phyloP scores from a whole-genome alignment of 1,140 invertebrate species.

The Cydia pomonella region DNA sequence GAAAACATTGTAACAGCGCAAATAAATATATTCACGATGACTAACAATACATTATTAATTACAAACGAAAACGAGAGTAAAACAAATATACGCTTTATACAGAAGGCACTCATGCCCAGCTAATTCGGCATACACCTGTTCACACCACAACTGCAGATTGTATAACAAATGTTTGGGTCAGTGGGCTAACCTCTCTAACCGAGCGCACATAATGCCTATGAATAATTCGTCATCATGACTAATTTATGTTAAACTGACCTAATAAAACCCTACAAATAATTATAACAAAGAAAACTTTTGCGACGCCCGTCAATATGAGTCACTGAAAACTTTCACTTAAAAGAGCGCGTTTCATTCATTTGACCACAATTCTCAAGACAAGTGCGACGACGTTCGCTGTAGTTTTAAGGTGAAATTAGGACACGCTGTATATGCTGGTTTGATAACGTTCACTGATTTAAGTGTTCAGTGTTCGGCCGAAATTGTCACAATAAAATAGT shows the following conservation, averaged over 20 bases:
- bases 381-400: constrained; percentile 16
- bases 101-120: constrained; percentile 1
- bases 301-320: constrained; percentile 46
- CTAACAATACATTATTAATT: neutral
- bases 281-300: constrained; percentile 40
- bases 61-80: constrained; percentile 7
- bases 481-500: constrained; percentile 35
- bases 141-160: constrained; percentile 2
- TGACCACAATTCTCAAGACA: constrained; percentile 31
- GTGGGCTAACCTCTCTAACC: neutral
- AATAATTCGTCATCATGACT: constrained; percentile 44
- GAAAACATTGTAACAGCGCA: neutral
- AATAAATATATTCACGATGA: neutral
- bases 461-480: constrained; percentile 10
- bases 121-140: constrained; percentile 6
- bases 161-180: constrained; percentile 15
- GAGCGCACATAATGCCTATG: neutral
- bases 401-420: neutral
- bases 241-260: constrained; percentile 44
- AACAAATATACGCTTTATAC: constrained; percentile 10
- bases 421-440: constrained; percentile 38
- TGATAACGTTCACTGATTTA: constrained; percentile 38
- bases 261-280: constrained; percentile 36
- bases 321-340: constrained; percentile 59
- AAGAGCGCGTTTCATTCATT: constrained; percentile 41